These are phyloP conservation scores for Cantharis flavilabris DNA, from an alignment of 2,888 invertebrate genomes.

Conservation along the genomic window DNA sequence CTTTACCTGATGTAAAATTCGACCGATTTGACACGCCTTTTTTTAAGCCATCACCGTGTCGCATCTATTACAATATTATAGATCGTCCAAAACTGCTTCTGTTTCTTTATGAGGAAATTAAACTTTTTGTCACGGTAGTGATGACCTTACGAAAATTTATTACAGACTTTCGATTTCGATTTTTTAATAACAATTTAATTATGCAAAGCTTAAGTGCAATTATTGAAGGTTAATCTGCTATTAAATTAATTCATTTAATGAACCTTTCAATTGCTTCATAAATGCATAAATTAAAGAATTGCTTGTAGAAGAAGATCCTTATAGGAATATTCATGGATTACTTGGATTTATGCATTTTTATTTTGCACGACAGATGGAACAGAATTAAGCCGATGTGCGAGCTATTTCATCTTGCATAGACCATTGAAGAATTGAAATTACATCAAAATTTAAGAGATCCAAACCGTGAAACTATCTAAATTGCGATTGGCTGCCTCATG, in stretches of 20 bases:
- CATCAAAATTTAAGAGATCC: too few relatives aligned
- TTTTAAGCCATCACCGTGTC: conserved; percentile 9
- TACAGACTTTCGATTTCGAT: conserved; percentile 10
- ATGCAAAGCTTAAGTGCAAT: background rate
- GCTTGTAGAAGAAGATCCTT: too few relatives aligned
- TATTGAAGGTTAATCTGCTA: background rate
- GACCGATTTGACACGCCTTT: conserved; percentile 28
- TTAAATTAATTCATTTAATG: background rate
- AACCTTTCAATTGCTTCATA: background rate
- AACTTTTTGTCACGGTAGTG: conserved; percentile 3
- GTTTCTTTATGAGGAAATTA: conserved; percentile 22
- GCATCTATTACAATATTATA: conserved; percentile 26
- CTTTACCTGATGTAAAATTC: conserved; percentile 29
- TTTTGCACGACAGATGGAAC: too few relatives aligned
- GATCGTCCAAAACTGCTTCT: conserved; percentile 20
- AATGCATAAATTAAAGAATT: too few relatives aligned
- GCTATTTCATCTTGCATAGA: too few relatives aligned
- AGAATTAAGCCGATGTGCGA: too few relatives aligned
- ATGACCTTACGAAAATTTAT: conserved; percentile 11
- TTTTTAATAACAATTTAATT: background rate
- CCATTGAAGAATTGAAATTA: too few relatives aligned
- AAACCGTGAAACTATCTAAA: too few relatives aligned
- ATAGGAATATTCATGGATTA: too few relatives aligned
- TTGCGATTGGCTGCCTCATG: too few relatives aligned
- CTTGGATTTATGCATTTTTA: too few relatives aligned